phyloP scores from a whole-genome alignment of 2,797 vertebrate species.

The Cirrhinus molitorella region DNA sequence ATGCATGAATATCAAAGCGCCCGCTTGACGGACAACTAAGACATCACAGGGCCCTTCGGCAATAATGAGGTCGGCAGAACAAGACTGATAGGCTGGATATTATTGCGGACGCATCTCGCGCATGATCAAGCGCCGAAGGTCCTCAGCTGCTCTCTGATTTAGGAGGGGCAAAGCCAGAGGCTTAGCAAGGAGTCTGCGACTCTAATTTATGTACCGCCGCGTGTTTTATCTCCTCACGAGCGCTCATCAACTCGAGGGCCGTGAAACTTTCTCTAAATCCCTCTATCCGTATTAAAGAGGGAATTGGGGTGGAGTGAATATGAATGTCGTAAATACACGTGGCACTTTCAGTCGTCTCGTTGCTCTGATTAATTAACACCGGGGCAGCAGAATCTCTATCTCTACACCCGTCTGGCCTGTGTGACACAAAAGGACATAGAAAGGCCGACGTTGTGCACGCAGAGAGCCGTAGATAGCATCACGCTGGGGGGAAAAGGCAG shows the following conservation, averaged over 20 bases:
- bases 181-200: constrained; percentile 40
- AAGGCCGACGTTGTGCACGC: constrained; percentile 70
- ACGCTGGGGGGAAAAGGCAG: constrained; percentile 60
- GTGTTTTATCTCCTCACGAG: constrained; percentile 56
- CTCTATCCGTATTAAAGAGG: constrained; percentile 43
- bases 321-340: constrained; percentile 60
- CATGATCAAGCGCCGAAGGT: constrained; percentile 57
- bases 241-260: constrained; percentile 52
- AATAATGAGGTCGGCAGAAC: constrained; percentile 56
- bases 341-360: constrained; percentile 52
- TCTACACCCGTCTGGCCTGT: constrained; percentile 64
- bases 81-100: constrained; percentile 49
- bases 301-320: constrained; percentile 23
- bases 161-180: constrained; percentile 39
- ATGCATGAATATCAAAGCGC: constrained; percentile 79
- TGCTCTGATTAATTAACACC: constrained; percentile 76
- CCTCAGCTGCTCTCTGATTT: constrained; percentile 65
- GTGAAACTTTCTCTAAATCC: constrained; percentile 53
- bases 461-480: constrained; percentile 72
- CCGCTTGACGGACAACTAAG: constrained; percentile 68
- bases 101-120: constrained; percentile 50
- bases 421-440: constrained; percentile 66
- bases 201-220: constrained; percentile 55
- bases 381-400: constrained; percentile 62
- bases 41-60: constrained; percentile 51